phyloP scores from a whole-genome alignment of 23 tunicate species.

The Oikopleura vanhoeffeni region DNA sequence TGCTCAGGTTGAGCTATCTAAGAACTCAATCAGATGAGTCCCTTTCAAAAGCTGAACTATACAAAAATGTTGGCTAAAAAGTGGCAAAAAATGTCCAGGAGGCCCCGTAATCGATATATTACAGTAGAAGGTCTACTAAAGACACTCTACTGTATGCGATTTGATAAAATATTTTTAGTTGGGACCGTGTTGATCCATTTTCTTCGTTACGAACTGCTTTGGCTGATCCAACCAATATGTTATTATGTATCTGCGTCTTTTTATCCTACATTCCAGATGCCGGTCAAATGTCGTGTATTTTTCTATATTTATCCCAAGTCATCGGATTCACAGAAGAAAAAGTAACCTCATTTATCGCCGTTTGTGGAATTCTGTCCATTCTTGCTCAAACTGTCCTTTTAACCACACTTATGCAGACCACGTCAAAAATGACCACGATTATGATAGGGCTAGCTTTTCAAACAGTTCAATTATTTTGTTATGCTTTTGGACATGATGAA shows the following conservation, averaged over 20 bases:
- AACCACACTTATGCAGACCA: conserved; percentile 33
- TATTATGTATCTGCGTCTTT: conserved; percentile 65
- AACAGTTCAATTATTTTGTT: conserved; percentile 49
- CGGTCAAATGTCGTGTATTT: conserved; percentile 72
- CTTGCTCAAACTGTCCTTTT: conserved; percentile 70
- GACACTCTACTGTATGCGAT: too few relatives aligned
- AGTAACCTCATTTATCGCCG: conserved; percentile 63
- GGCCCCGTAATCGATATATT: too few relatives aligned
- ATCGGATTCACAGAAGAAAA: conserved; percentile 82
- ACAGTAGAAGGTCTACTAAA: too few relatives aligned
- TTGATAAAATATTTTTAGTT: too few relatives aligned
- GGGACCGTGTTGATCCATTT: neutral
- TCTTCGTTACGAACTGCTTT: conserved; percentile 29
- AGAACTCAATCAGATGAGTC: too few relatives aligned
- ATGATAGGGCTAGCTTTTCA: conserved; percentile 52
- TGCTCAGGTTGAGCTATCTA: too few relatives aligned
- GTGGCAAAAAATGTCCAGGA: too few relatives aligned
- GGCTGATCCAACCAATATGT: conserved; percentile 33
- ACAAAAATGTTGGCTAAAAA: too few relatives aligned
- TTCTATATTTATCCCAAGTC: conserved; percentile 57
- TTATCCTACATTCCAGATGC: conserved; percentile 92
- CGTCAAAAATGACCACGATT: conserved; percentile 45
- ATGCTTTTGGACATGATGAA: conserved; percentile 52
- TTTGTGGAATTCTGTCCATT: conserved; percentile 68
- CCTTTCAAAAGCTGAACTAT: too few relatives aligned